These are phyloP conservation scores for Neoaliturus tenellus DNA, from an alignment of 2,888 invertebrate species.

Conservation along the genomic window DNA sequence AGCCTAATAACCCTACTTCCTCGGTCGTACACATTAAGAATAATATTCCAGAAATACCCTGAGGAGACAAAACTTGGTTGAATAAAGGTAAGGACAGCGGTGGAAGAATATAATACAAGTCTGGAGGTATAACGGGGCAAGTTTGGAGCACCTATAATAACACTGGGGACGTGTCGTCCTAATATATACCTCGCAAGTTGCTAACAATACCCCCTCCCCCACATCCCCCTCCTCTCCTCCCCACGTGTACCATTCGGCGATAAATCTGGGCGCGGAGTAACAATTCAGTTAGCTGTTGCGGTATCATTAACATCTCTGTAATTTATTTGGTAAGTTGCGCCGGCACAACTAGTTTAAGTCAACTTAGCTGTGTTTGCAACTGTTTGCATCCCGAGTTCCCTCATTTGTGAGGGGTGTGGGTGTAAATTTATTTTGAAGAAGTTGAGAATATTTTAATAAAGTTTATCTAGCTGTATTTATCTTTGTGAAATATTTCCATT, in stretches of 20 bases:
- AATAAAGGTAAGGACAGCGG: slow-evolving; percentile 2
- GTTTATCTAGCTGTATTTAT: no score
- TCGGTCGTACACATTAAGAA: background rate
- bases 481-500: no score
- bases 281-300: slow-evolving; percentile 40
- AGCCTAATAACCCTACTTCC: no score
- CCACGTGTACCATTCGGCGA: slow-evolving; percentile 21
- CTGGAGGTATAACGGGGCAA: slow-evolving; percentile 31
- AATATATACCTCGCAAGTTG: slow-evolving; percentile 33
- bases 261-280: slow-evolving; percentile 9
- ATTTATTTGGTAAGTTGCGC: slow-evolving; percentile 18
- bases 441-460: no score
- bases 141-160: slow-evolving; percentile 51
- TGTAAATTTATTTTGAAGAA: no score
- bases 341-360: slow-evolving; percentile 13
- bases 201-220: slow-evolving; percentile 28
- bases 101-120: slow-evolving; percentile 4
- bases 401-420: no score
- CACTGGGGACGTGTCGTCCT: slow-evolving; percentile 35
- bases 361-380: background rate
- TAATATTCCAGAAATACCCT: background rate
- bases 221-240: background rate
- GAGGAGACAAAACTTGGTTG: background rate
- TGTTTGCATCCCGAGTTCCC: no score
- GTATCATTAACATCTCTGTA: slow-evolving; percentile 24